Evolutionary conservation across 2,888 invertebrate genomes (phyloP), one percentile per base, ranked within the genome.

Genomic region (Noctua janthe): DNA sequence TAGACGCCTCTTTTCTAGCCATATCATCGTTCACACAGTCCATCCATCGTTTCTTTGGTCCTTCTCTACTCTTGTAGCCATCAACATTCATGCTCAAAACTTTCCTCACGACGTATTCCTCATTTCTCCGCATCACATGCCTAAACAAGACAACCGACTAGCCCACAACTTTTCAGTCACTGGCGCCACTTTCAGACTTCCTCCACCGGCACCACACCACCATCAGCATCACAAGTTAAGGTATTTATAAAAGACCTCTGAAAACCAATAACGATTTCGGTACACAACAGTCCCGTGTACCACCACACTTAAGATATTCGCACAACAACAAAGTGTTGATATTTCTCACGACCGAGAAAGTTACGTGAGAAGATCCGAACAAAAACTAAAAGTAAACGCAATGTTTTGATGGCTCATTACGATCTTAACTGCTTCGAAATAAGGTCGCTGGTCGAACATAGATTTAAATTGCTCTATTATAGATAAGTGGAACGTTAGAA

Each of bases 271-370:
- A 15, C 35, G 66, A 7, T n/a, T 71, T 47, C 47, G n/a, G 2
- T 77, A 15, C 67, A 59, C 35, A 51, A 54, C 23, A 62, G 43
- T 5, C 8, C 47, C 77, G 76, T 82, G 79, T 59, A 66, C 23
- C 43, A 23, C 62, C 71, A 56, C 81, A 83, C 80, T 7, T 82
- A 83, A 84, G 54, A 81, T 80, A 80, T 90, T 88, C 86, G 87
- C 88, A 89, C 82, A 86, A 88, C 78, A 89, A 90, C 86, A 82
- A 87, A 85, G 79, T 80, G 81, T 81, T 89, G 89, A 74, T 70
- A 74, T 82, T 93, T 94, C 94, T 89, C 94, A 94, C 94, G 94
- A 90, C 87, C 88, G 91, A 90, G 94, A 95, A 94, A 94, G 94
- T 94, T 91, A 92, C 93, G 93, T 94, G 94, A 91, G 94, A 94